These are phyloP conservation scores for Bombus polaris DNA, from an alignment of 1,140 invertebrate species.

Conservation along the genomic window DNA sequence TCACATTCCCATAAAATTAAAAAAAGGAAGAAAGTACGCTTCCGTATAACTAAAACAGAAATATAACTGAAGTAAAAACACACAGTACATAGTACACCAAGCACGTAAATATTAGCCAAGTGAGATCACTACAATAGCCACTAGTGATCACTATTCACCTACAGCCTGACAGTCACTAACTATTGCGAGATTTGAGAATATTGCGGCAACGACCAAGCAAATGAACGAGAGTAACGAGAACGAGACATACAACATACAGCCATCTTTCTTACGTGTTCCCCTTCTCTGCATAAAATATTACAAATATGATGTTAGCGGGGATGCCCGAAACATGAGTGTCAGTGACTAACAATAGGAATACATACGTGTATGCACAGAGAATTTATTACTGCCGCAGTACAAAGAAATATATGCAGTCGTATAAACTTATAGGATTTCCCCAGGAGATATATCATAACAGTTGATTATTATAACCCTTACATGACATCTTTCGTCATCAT, in stretches of 20 bases:
- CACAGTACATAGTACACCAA: no score
- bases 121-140: not conserved
- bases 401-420: no score
- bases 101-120: not conserved
- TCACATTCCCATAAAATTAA: conserved; percentile 6
- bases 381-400: not conserved
- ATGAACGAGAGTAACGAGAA: not conserved
- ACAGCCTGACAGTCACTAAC: not conserved
- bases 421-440: not conserved
- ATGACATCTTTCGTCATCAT: not conserved
- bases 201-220: not conserved
- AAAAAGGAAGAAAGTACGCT: not conserved
- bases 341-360: not conserved
- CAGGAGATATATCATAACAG: not conserved
- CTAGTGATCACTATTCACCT: no score
- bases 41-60: not conserved
- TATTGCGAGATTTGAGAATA: no score
- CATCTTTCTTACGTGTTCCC: conserved; percentile 3
- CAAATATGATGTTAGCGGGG: conserved; percentile 3
- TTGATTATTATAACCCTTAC: not conserved
- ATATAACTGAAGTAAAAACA: not conserved
- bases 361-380: not conserved
- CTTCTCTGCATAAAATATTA: not conserved
- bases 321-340: not conserved
- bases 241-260: not conserved